These are phyloP conservation scores for Hypocryptadius cinnamomeus DNA, from an alignment of 2,113 vertebrate genomes.

Conservation along the genomic window DNA sequence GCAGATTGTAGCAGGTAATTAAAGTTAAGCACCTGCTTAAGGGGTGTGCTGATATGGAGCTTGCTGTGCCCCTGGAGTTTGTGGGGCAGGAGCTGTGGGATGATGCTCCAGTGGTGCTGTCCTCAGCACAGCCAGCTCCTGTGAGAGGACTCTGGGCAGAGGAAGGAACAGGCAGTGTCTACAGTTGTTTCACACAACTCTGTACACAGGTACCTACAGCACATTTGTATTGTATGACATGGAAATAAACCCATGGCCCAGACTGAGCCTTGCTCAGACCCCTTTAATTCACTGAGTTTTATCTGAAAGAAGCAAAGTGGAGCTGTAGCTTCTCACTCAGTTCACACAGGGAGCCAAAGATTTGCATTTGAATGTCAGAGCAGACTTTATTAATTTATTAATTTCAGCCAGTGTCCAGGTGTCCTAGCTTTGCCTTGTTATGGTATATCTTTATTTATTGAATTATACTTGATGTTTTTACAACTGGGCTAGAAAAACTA, in stretches of 20 bases:
- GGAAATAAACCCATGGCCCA: neutral
- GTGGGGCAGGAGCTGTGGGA: neutral
- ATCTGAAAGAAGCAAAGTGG: neutral
- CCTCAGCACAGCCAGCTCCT: neutral
- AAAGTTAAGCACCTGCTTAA: neutral
- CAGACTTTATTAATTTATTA: neutral
- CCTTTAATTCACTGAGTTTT: neutral
- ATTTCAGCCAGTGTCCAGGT: neutral
- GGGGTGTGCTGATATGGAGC: neutral
- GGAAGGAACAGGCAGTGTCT: neutral
- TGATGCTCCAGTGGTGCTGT: neutral
- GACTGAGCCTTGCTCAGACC: neutral
- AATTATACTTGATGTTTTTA: neutral
- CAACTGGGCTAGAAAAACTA: neutral
- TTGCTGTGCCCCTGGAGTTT: neutral
- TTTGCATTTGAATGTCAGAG: neutral
- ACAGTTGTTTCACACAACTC: accelerated
- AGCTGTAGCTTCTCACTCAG: neutral
- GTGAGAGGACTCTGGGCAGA: accelerated
- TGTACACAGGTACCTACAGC: neutral
- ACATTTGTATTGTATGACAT: accelerated
- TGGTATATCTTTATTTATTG: neutral
- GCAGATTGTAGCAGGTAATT: conserved; percentile 3
- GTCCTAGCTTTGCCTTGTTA: neutral
- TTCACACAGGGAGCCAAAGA: neutral